Evolutionary conservation across 2,113 vertebrate species (phyloP), one percentile per base, ranked within the genome.

Genomic region (Trichomycterus rosablanca): DNA sequence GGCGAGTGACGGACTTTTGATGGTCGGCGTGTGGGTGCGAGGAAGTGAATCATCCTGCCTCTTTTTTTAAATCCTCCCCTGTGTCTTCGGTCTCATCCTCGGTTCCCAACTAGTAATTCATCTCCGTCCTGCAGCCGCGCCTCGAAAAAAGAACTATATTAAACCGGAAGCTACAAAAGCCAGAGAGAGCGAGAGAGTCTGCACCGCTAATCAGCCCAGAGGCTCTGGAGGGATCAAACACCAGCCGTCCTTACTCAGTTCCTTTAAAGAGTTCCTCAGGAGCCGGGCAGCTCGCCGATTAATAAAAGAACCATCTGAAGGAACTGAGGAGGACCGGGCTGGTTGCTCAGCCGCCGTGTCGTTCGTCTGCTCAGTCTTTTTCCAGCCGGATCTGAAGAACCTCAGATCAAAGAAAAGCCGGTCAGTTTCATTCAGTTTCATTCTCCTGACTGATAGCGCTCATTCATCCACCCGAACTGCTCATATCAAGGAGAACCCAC

Each of bases 11-110:
- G 50, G 61, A 35, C 42, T 3, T 66, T 66, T 73, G 66, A 73
- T 63, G 69, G 67, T 63, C 42, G 24, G 46, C 26, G 23, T 46
- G 71, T 70, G 71, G 71, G 67, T 53, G 67, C 40, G 48, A 70
- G 53, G 58, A 70, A 58, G 61, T 73, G 71, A 70, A 73, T 73
- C 71, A 73, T 56, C 57, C 57, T 11, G 37, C 28, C 53, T 58
- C 44, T 58, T 42, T 61, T 50, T 70, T 10, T 37, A 59, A 64
- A 14, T 18, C 22, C 32, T 61, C 48, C 24, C 30, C 19, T 45
- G 12, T 44, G 16, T 56, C 20, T 22, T 59, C 71, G 80, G 39
- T 63, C 59, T 23, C 37, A n/a, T 67, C 40, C 56, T 6, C 18
- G 26, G n/a, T 26, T 26, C 40, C 50, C 19, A 6, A 12, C 52